These are phyloP conservation scores for Etheostoma nigrum DNA, from an alignment of 2,797 vertebrate species.

Conservation along the genomic window DNA sequence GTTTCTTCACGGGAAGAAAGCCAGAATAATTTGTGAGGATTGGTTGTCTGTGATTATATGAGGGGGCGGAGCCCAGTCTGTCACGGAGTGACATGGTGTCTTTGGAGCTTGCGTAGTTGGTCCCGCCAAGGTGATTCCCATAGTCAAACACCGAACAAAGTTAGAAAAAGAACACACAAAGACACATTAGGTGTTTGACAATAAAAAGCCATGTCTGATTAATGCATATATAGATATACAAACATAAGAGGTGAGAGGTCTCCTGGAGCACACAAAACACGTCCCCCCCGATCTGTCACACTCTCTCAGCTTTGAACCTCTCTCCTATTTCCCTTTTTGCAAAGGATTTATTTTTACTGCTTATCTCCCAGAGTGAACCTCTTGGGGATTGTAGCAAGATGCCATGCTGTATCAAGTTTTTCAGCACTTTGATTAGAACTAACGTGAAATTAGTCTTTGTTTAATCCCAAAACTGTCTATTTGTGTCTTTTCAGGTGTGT, in stretches of 20 bases:
- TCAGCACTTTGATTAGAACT: neutral
- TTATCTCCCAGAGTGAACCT: constrained; percentile 40
- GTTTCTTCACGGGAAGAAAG: too few species aligned
- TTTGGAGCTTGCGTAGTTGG: too few species aligned
- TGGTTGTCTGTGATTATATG: too few species aligned
- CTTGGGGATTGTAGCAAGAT: constrained; percentile 5
- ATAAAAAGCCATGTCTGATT: constrained; percentile 58
- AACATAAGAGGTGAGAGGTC: constrained; percentile 63
- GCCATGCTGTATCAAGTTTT: constrained; percentile 15
- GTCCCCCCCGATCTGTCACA: constrained; percentile 28
- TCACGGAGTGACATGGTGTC: too few species aligned
- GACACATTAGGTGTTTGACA: constrained; percentile 24
- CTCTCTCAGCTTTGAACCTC: constrained; percentile 42
- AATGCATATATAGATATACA: constrained; percentile 6
- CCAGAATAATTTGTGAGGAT: too few species aligned
- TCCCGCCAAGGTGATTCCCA: too few species aligned
- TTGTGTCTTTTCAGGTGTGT: constrained; percentile 80
- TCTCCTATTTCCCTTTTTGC: constrained; percentile 33
- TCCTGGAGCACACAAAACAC: constrained; percentile 40
- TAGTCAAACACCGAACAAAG: too few species aligned
- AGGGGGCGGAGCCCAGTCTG: too few species aligned
- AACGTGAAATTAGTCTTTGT: neutral
- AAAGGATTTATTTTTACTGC: constrained; percentile 45
- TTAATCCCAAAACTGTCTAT: constrained; percentile 35
- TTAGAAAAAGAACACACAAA: neutral